phyloP scores from a whole-genome alignment of 2,113 vertebrate species.

The Nibea coibor region DNA sequence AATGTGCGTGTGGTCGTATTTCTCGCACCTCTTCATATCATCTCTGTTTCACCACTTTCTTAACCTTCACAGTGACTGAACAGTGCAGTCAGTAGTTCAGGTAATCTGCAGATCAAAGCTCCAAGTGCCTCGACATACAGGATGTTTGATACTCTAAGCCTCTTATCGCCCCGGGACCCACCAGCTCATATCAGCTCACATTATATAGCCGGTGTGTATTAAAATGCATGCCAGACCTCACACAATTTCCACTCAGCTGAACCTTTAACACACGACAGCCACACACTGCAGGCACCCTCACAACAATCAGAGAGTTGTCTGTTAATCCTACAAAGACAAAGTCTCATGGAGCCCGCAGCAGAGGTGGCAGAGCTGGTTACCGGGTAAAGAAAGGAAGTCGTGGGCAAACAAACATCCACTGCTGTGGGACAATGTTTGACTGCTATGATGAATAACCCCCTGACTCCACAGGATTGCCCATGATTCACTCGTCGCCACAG shows the following conservation, averaged over 20 bases:
- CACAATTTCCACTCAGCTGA: conserved; percentile 43
- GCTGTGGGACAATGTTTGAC: neutral
- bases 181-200: conserved; percentile 36
- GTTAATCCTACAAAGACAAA: conserved; percentile 42
- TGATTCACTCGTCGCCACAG: neutral
- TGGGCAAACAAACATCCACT: neutral
- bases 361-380: neutral
- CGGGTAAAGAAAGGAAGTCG: neutral
- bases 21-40: neutral
- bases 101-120: conserved; percentile 39
- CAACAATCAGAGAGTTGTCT: conserved; percentile 44
- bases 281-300: conserved; percentile 39
- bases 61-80: neutral
- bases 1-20: neutral
- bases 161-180: conserved; percentile 50
- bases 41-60: neutral
- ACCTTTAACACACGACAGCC: conserved; percentile 45
- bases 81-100: conserved; percentile 10
- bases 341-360: conserved; percentile 6
- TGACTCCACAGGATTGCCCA: neutral
- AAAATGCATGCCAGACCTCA: conserved; percentile 45
- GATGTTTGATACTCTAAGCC: conserved; percentile 58
- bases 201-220: conserved; percentile 23
- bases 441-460: neutral
- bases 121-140: conserved; percentile 10